A percentile compares a stretch with the other conserved stretches of the same genome.
phyloP scores from a whole-genome alignment of 2,797 vertebrate genomes.

The Catamblyrhynchus diadema region DNA sequence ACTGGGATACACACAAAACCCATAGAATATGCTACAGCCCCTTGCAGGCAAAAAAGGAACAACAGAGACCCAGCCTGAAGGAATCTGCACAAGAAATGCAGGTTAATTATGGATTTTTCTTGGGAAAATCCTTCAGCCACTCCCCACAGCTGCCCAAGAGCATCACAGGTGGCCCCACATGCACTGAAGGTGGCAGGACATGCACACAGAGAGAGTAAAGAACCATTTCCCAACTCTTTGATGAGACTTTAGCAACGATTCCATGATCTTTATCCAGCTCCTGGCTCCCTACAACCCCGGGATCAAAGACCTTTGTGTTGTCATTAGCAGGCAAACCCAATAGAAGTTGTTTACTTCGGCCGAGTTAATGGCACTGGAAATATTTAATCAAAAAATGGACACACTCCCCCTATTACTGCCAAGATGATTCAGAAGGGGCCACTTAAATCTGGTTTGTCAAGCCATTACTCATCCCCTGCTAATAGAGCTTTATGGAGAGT shows the following conservation, averaged over 20 bases:
- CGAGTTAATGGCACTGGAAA: constrained; percentile 50
- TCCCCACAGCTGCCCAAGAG: not conserved
- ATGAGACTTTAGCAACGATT: not conserved
- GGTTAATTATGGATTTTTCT: not conserved
- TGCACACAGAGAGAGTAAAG: not conserved
- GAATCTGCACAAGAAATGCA: not conserved
- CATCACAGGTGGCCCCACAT: fast-evolving
- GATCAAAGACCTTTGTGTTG: constrained; percentile 45
- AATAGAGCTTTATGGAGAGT: constrained; percentile 48
- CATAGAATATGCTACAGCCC: not conserved
- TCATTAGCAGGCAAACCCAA: constrained; percentile 23
- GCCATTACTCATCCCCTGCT: constrained; percentile 50
- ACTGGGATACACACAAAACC: not conserved
- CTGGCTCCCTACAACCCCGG: not conserved
- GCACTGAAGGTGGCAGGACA: not conserved
- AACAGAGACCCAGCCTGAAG: not conserved
- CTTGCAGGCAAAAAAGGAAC: not conserved
- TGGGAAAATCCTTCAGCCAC: not conserved
- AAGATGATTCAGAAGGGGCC: constrained; percentile 61
- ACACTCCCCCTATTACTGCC: constrained; percentile 29
- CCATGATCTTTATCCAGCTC: not conserved
- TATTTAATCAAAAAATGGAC: constrained; percentile 62
- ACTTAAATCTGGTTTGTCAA: constrained; percentile 40
- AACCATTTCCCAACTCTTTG: not conserved
- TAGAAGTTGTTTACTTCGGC: constrained; percentile 21